Percentiles rank a stretch among this genome's conserved stretches.
phyloP scores from a whole-genome alignment of 2,797 vertebrate species.

The Acanthurus leucopareius region DNA sequence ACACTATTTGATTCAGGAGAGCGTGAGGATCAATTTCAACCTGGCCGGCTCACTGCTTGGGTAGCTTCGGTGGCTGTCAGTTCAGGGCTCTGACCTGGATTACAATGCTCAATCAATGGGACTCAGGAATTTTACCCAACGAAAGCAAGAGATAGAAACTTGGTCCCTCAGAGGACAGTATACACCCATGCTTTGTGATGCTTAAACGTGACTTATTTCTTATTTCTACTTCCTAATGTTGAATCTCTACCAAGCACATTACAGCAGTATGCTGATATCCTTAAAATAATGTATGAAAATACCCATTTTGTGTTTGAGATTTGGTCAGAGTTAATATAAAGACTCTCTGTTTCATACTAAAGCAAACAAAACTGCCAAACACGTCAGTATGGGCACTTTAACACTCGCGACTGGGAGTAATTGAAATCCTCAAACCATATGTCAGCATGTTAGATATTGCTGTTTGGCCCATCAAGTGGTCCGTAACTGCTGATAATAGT shows the following conservation, averaged over 20 bases:
- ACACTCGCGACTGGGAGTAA: constrained; percentile 12
- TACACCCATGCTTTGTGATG: constrained; percentile 23
- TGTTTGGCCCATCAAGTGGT: constrained; percentile 10
- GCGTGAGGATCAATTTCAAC: constrained; percentile 81
- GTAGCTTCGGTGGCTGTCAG: constrained; percentile 73
- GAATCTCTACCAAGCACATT: neutral
- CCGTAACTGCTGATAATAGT: constrained; percentile 5
- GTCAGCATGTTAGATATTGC: neutral
- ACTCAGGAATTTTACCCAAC: constrained; percentile 63
- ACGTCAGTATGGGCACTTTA: constrained; percentile 9
- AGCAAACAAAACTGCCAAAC: constrained; percentile 5
- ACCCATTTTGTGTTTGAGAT: constrained; percentile 23
- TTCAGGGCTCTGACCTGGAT: constrained; percentile 81
- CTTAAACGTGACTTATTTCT: constrained; percentile 32
- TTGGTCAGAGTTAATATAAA: constrained; percentile 20
- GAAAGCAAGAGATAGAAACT: constrained; percentile 60
- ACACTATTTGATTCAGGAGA: constrained; percentile 77
- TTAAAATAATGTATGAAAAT: neutral
- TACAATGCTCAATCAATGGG: constrained; percentile 76
- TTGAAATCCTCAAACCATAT: constrained; percentile 20
- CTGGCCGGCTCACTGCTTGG: constrained; percentile 74
- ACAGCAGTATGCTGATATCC: neutral
- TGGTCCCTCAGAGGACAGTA: constrained; percentile 32
- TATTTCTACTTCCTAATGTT: neutral
- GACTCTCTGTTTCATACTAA: constrained; percentile 28